Conservation (phyloP, 37 sponge, comb jelly and placozoan genomes). For the Cladorhizidae sp. region DNA sequence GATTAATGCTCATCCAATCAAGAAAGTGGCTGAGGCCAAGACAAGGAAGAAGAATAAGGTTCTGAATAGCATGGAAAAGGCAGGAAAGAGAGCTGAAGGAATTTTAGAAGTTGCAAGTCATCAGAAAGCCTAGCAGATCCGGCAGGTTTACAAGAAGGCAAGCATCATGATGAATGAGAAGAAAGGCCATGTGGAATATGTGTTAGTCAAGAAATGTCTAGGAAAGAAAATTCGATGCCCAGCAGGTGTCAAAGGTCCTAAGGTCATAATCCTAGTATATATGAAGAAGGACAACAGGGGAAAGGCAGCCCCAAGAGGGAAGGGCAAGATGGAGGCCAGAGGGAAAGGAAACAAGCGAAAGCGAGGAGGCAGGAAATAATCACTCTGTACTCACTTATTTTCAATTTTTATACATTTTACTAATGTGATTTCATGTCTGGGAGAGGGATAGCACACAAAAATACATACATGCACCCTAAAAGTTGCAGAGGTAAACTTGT, state of each 20-base stretch:
- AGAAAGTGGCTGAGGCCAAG: constrained; percentile 97
- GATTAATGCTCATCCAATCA: constrained; percentile 94
- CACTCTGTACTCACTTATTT: too few species aligned
- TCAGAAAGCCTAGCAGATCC: constrained; percentile 85
- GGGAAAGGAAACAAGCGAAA: neutral
- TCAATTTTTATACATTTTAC: too few species aligned
- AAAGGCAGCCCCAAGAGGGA: neutral
- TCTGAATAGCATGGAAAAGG: constrained; percentile 53
- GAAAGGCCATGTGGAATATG: constrained; percentile 86
- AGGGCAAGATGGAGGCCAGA: constrained; percentile 4
- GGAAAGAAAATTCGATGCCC: constrained; percentile 77
- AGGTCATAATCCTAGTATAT: constrained; percentile 90
- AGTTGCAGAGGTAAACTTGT: too few species aligned
- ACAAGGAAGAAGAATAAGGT: constrained; percentile 78
- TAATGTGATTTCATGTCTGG: too few species aligned
- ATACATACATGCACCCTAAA: too few species aligned
- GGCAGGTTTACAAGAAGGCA: constrained; percentile 81
- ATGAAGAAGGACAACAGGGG: constrained; percentile 94
- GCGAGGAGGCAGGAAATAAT: too few species aligned
- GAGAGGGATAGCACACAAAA: too few species aligned
- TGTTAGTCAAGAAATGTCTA: constrained; percentile 82
- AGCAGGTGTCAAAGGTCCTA: constrained; percentile 86
- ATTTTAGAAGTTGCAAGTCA: constrained; percentile 67
- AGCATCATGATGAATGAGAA: constrained; percentile 50
- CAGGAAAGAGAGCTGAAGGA: constrained; percentile 56